These are phyloP conservation scores for Carterocephalus palaemon DNA, from an alignment of 2,888 invertebrate genomes.

Conservation along the genomic window DNA sequence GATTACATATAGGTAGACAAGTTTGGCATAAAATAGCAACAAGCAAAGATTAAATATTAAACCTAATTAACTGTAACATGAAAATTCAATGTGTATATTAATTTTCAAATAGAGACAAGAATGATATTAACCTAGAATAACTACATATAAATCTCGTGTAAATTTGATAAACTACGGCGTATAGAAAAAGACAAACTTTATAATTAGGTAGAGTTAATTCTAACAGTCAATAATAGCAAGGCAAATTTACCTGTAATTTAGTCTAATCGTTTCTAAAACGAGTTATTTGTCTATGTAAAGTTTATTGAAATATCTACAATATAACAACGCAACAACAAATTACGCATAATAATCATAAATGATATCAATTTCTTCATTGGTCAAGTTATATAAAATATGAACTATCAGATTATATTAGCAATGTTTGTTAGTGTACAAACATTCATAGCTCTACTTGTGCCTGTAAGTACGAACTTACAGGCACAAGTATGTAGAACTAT, in stretches of 20 bases:
- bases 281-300: constrained; percentile 16
- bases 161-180: constrained; percentile 13
- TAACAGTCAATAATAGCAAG: constrained; percentile 66
- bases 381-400: no score
- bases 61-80: constrained; percentile 2
- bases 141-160: constrained; percentile 15
- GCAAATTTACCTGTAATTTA: constrained; percentile 64
- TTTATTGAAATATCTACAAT: constrained; percentile 4
- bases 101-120: constrained; percentile 17
- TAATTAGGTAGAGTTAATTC: constrained; percentile 34
- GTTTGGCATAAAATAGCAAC: constrained; percentile 17
- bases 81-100: constrained; percentile 7
- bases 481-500: no score
- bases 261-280: constrained; percentile 27
- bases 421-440: no score
- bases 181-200: constrained; percentile 20
- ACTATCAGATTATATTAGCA: no score
- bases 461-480: no score
- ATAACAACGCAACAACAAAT: constrained; percentile 6
- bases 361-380: no score
- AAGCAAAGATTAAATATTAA: constrained; percentile 8
- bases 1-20: constrained; percentile 7
- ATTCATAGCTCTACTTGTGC: no score
- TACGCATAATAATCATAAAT: not conserved
- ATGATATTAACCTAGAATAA: not conserved